These are phyloP conservation scores for Epinotia bilunana DNA, from an alignment of 2,888 invertebrate species.

Conservation along the genomic window DNA sequence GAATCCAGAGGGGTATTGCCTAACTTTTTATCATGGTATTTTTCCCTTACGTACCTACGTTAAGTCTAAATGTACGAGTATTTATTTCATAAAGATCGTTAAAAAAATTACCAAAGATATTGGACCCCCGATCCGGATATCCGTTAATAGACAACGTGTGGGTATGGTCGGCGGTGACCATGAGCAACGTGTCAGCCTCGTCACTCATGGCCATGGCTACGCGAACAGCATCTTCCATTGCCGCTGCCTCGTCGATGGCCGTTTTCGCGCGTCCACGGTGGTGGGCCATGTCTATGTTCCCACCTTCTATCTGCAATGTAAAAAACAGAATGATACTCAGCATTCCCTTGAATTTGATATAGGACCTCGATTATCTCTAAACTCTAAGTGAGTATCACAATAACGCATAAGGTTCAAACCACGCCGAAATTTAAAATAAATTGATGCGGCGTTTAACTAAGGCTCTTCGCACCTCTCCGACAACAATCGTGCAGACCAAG, in stretches of 20 bases:
- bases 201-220: slow-evolving; percentile 85
- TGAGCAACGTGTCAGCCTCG: slow-evolving; percentile 88
- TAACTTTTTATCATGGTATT: too few species aligned
- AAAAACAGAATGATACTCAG: neutral
- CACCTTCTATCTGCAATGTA: slow-evolving; percentile 91
- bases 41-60: too few species aligned
- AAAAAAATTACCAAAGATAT: slow-evolving; percentile 86
- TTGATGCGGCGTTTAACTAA: too few species aligned
- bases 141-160: slow-evolving; percentile 92
- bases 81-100: neutral
- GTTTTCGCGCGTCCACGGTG: slow-evolving; percentile 91
- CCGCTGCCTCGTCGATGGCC: slow-evolving; percentile 91
- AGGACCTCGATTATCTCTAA: neutral
- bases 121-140: slow-evolving; percentile 87
- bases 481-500: too few species aligned
- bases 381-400: too few species aligned
- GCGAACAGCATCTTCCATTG: slow-evolving; percentile 91
- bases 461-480: too few species aligned
- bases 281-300: slow-evolving; percentile 93
- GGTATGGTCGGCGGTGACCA: slow-evolving; percentile 94
- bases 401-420: too few species aligned
- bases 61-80: too few species aligned
- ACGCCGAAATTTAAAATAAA: too few species aligned
- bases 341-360: neutral
- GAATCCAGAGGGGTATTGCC: too few species aligned